A percentile compares a stretch with the other conserved stretches of the same genome.
Conservation (phyloP, 2,113 vertebrate species). For the Grammomys surdaster region DNA sequence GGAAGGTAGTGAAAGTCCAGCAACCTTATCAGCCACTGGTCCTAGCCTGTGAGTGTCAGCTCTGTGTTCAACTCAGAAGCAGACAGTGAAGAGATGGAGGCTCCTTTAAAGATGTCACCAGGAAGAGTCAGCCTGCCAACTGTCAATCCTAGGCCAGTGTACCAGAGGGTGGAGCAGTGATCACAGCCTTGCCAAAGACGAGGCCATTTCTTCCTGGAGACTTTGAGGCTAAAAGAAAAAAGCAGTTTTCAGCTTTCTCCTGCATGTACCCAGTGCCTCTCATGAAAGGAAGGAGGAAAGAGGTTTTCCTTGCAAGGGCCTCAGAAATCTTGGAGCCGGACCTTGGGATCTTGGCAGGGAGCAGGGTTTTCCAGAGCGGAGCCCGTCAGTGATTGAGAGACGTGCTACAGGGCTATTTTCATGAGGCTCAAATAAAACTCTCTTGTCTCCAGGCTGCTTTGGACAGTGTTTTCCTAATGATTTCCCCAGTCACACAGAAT, state of each 20-base stretch:
- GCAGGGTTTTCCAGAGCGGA: slow-evolving; percentile 85
- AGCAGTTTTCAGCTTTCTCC: background rate
- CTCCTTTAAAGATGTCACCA: background rate
- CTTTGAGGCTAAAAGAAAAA: background rate
- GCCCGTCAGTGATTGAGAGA: slow-evolving; percentile 83
- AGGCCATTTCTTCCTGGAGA: background rate
- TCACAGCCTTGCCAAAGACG: background rate
- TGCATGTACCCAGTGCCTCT: slow-evolving; percentile 60
- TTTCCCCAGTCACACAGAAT: slow-evolving; percentile 67
- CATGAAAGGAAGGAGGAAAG: slow-evolving; percentile 67
- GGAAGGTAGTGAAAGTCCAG: background rate
- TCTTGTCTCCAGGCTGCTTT: slow-evolving; percentile 72
- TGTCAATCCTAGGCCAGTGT: background rate
- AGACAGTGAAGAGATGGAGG: background rate
- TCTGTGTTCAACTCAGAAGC: background rate
- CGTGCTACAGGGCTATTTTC: slow-evolving; percentile 77
- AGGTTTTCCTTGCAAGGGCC: slow-evolving; percentile 86
- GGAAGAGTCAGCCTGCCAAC: background rate
- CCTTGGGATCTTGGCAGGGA: slow-evolving; percentile 85
- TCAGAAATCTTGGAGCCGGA: slow-evolving; percentile 84
- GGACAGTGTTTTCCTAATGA: slow-evolving; percentile 81
- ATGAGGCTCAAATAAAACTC: slow-evolving; percentile 79
- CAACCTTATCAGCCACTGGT: background rate
- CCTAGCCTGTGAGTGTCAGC: background rate
- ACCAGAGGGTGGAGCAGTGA: background rate